Evolutionary conservation across 35 echinoderm and acorn worm species (phyloP), one percentile per base, ranked within the genome.

Genomic region (Acanthaster planci): DNA sequence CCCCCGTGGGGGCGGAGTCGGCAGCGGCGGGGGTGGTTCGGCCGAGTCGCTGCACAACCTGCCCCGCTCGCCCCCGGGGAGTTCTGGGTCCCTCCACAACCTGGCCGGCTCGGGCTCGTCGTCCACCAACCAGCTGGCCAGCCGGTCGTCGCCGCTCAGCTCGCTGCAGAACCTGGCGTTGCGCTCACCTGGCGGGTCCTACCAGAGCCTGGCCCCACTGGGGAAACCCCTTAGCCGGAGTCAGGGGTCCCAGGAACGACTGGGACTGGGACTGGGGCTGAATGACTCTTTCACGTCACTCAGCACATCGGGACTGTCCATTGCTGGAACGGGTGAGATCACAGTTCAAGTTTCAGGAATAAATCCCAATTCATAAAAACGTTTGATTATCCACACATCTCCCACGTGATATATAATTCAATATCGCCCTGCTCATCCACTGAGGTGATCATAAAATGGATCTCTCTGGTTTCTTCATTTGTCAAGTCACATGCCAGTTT

Each of bases 251-350:
- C 95, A 93, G 64, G 91, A 93, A 52, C 87, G 91, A 39, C 78
- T 97, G 80, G n/a, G n/a, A n/a, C n/a, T n/a, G n/a, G n/a, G n/a
- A n/a, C 76, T 82, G 40, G 89, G 84, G 2, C 79, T 86, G 21
- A 82, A 80, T 5, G 85, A 81, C 27, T 90, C 95, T 30, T 90
- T 83, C 44, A 86, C 92, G 22, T 94, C 91, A 18, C 82, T 94
- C 0, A 91, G 87, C 76, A 93, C 94, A 4, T 93, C 94, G 40
- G 94, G 90, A 36, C 51, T 97, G 60, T 93, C 89, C 7, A 89
- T 89, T 31, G 80, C 86, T 32, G 94, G 90, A 84, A 86, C 93
- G 68, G 89, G 93, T 95, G 76, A 90, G 90, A 60, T 52, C 22
- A 17, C 34, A 27, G 64, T 72, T 29, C 8, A 6, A 59, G n/a